Evolutionary conservation across 2,888 invertebrate genomes (phyloP), one percentile per base, ranked within the genome.

Genomic region (Drosophila nr. perissopoda): DNA sequence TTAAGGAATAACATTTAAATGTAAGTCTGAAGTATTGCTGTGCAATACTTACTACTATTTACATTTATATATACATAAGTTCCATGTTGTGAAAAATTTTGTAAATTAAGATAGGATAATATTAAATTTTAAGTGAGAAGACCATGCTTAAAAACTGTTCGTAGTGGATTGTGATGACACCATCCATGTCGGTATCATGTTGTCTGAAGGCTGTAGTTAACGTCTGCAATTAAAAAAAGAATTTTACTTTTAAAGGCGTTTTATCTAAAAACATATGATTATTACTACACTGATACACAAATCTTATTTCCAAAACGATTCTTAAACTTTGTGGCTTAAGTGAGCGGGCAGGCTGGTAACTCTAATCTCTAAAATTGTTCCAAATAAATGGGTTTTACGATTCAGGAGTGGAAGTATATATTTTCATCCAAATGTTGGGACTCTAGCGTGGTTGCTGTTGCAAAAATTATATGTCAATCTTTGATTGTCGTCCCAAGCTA

Each of bases 111-210:
- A 38, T 16, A 42, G 8, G 38, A 45, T 2, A 59, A 38, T 29
- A 49, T 94, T 94, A 95, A 76, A 96, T 95, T 94, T 96, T 97
- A 62, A 97, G 93, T 89, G 96, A 96, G 91, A 97, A 97, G 34
- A 99, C 98, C 96, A 99, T 97, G 90, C 96, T 96, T 72, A 99
- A 94, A 93, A 99, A 99, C 92, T 99, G 98, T 94, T 99, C 99
- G 91, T 99, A 99, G 88, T 97, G 97, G 90, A 99, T 98, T 61
- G 97, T 97, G 80, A 99, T 98, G 68, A 98, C 96, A 21, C 99
- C 99, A 94, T 98, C 98, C 94, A 97, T 96, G 92, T 99, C 98
- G 1, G 97, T 97, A 92, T 99, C 99, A 91, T 96, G 96, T 81
- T 96, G 96, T 69, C 97, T 95, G 93, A 99, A 99, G 60, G 98